A percentile compares a stretch with the other conserved stretches of the same genome.
phyloP scores from a whole-genome alignment of 2,888 invertebrate genomes.

The Trilocha varians region DNA sequence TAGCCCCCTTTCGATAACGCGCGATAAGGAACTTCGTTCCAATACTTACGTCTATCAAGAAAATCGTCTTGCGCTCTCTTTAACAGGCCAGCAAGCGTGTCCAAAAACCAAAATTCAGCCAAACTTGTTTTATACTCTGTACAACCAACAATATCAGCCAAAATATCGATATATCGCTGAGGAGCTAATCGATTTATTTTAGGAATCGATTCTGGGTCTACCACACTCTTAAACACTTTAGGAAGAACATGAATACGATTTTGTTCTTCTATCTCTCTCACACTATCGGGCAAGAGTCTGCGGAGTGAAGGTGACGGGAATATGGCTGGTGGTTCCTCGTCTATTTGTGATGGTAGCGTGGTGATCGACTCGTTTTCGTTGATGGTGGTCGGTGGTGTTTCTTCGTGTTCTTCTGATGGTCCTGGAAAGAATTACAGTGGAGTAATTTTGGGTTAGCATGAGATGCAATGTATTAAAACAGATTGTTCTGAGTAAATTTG shows the following conservation, averaged over 20 bases:
- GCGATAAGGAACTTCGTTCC: too few relatives aligned
- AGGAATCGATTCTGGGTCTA: slow-evolving; percentile 46
- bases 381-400: slow-evolving; percentile 14
- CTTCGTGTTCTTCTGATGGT: slow-evolving; percentile 19
- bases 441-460: too few relatives aligned
- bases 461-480: too few relatives aligned
- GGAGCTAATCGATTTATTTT: slow-evolving; percentile 39
- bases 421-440: slow-evolving; percentile 9
- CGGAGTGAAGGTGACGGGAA: slow-evolving; percentile 54
- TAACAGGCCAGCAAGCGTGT: slow-evolving; percentile 56
- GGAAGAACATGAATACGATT: slow-evolving; percentile 53
- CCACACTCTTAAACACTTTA: slow-evolving; percentile 34
- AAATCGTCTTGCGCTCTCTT: slow-evolving; percentile 51
- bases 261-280: slow-evolving; percentile 35
- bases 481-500: too few relatives aligned
- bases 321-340: slow-evolving; percentile 27
- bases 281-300: slow-evolving; percentile 35
- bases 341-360: slow-evolving; percentile 14
- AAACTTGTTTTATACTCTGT: slow-evolving; percentile 45
- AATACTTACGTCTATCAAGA: slow-evolving; percentile 38
- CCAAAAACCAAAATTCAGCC: slow-evolving; percentile 69
- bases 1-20: too few relatives aligned
- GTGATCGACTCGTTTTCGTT: slow-evolving; percentile 19
- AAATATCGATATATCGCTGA: slow-evolving; percentile 48
- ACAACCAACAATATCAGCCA: slow-evolving; percentile 53